phyloP scores from a whole-genome alignment of 2,797 vertebrate genomes.

The Hippopotamyrus pictus region DNA sequence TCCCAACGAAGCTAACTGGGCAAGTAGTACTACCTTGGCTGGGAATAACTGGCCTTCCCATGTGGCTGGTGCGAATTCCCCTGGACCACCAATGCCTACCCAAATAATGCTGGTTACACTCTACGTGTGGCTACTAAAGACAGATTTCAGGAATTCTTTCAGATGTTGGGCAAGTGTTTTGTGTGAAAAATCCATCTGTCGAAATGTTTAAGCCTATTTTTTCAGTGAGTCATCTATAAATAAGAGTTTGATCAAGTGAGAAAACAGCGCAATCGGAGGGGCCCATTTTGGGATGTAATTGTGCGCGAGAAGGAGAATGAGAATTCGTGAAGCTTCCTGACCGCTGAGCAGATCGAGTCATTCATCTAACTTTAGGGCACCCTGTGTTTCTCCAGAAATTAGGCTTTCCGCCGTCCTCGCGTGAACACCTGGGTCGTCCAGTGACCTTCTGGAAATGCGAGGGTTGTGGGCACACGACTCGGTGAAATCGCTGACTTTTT shows the following conservation, averaged over 20 bases:
- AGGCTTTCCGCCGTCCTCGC: background rate
- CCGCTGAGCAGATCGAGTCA: background rate
- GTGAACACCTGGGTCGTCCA: slow-evolving; percentile 23
- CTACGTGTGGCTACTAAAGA: background rate
- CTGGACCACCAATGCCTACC: background rate
- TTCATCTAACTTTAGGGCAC: slow-evolving; percentile 16
- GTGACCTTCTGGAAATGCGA: slow-evolving; percentile 20
- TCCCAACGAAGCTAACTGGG: background rate
- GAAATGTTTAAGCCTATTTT: background rate
- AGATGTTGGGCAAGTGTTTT: background rate
- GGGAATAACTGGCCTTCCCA: background rate
- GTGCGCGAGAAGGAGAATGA: background rate
- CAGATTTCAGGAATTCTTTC: background rate
- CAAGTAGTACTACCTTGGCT: background rate
- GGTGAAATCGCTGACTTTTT: background rate
- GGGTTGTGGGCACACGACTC: slow-evolving; percentile 11
- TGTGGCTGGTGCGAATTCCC: background rate
- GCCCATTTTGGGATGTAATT: background rate
- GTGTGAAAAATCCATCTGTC: background rate
- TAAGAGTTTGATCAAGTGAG: background rate
- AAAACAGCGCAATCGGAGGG: background rate
- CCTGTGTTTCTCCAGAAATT: background rate
- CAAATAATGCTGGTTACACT: background rate
- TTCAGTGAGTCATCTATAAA: background rate
- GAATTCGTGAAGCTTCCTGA: background rate